A percentile compares a stretch with the other conserved stretches of the same genome.
Evolutionary conservation across 2,113 vertebrate genomes (phyloP).

Genomic region (Raphicerus campestris): DNA sequence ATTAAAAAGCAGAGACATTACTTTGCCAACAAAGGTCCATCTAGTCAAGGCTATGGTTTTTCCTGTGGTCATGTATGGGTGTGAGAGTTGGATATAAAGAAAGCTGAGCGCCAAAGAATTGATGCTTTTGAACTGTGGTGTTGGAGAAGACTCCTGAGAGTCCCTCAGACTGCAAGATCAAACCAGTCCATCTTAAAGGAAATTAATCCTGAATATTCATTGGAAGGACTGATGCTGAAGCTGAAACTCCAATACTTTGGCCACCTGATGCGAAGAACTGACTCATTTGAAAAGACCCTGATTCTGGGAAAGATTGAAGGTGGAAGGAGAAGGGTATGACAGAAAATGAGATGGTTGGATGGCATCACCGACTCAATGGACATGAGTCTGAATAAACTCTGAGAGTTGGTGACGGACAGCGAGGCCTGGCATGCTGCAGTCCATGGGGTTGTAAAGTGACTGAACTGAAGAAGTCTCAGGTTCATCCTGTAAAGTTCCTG

Average conservation of each 20-base stretch:
- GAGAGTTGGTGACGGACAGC: neutral
- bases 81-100: no score
- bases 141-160: no score
- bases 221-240: neutral
- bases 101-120: no score
- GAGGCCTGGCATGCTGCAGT: neutral
- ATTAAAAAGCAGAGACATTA: no score
- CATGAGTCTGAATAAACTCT: neutral
- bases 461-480: neutral
- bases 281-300: neutral
- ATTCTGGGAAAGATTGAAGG: neutral
- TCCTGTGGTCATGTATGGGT: no score
- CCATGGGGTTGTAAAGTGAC: neutral
- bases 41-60: no score
- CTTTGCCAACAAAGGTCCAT: no score
- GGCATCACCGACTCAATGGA: neutral
- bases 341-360: neutral
- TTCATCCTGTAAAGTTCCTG: neutral
- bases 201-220: neutral
- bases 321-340: neutral
- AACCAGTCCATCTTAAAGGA: neutral
- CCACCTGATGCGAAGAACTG: neutral
- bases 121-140: no score
- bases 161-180: no score
- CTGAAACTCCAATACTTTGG: neutral